Conservation (phyloP, 2,113 vertebrate genomes). For the Cathartes aura region DNA sequence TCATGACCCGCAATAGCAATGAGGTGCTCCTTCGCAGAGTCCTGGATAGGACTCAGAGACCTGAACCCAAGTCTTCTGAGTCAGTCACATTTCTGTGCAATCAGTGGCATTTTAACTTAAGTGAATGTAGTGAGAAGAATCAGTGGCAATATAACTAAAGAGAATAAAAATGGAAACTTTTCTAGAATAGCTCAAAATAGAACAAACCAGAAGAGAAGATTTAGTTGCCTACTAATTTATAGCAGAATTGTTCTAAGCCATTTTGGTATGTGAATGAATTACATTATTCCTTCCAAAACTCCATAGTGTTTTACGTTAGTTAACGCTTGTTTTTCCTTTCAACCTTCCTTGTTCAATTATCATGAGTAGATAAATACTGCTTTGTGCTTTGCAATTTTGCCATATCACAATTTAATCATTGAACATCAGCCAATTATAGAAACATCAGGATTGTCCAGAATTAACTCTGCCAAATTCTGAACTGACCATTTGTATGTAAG, state of each 20-base stretch:
- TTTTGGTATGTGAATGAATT: neutral
- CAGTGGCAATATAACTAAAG: neutral
- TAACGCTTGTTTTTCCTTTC: neutral
- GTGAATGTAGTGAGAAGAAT: neutral
- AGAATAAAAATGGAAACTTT: neutral
- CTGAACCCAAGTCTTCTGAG: neutral
- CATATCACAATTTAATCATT: neutral
- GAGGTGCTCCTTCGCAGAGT: neutral
- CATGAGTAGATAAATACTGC: neutral
- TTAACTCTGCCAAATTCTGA: neutral
- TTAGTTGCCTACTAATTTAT: neutral
- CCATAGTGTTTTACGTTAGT: neutral
- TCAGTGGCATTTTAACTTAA: neutral
- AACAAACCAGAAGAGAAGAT: neutral
- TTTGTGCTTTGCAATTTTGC: neutral
- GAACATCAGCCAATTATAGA: neutral
- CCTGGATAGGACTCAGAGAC: too few relatives aligned
- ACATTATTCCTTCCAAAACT: neutral
- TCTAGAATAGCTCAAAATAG: neutral
- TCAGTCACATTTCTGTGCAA: neutral
- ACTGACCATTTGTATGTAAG: neutral
- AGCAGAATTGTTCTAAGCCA: neutral
- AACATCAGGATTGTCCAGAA: neutral
- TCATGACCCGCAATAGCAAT: rapidly evolving
- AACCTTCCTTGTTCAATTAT: neutral